Percentiles rank a stretch among this genome's conserved stretches.
Evolutionary conservation across 2,888 invertebrate species (phyloP).

Genomic region (Elgonia sp.): DNA sequence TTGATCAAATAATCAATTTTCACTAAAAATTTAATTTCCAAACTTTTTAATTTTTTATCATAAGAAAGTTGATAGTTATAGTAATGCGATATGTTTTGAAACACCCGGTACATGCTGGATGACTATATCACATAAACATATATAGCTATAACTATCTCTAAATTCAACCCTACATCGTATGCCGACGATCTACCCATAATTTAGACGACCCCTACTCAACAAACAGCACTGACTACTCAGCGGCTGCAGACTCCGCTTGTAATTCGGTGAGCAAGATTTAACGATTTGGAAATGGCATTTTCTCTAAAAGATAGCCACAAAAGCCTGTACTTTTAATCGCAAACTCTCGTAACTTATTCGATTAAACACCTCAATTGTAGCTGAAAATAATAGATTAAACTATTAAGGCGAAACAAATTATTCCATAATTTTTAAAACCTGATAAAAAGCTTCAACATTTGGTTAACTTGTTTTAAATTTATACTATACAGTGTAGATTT

Average conservation of each 20-base stretch:
- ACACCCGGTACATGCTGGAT: slow-evolving; percentile 41
- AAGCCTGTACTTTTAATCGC: slow-evolving; percentile 47
- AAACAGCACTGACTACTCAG: slow-evolving; percentile 59
- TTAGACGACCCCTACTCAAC: slow-evolving; percentile 65
- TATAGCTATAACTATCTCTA: slow-evolving; percentile 50
- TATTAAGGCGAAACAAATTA: too few relatives aligned
- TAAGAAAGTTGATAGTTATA: too few relatives aligned
- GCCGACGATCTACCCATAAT: slow-evolving; percentile 64
- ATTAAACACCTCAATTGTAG: too few relatives aligned
- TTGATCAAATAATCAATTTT: too few relatives aligned
- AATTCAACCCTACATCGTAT: slow-evolving; percentile 61
- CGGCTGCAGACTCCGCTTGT: slow-evolving; percentile 51
- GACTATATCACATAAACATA: slow-evolving; percentile 54
- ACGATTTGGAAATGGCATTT: slow-evolving; percentile 68
- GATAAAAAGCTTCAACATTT: too few relatives aligned
- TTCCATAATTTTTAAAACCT: too few relatives aligned
- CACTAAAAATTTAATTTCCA: too few relatives aligned
- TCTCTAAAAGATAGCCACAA: slow-evolving; percentile 56
- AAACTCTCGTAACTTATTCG: background rate
- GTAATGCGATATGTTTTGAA: background rate
- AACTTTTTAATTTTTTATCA: too few relatives aligned
- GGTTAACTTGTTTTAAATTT: too few relatives aligned
- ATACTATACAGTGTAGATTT: too few relatives aligned
- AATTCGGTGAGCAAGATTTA: slow-evolving; percentile 70
- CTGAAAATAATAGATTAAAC: too few relatives aligned